Percentiles rank a stretch among this genome's conserved stretches.
Conservation (phyloP, 2,888 invertebrate genomes). For the Melieria crassipennis region DNA sequence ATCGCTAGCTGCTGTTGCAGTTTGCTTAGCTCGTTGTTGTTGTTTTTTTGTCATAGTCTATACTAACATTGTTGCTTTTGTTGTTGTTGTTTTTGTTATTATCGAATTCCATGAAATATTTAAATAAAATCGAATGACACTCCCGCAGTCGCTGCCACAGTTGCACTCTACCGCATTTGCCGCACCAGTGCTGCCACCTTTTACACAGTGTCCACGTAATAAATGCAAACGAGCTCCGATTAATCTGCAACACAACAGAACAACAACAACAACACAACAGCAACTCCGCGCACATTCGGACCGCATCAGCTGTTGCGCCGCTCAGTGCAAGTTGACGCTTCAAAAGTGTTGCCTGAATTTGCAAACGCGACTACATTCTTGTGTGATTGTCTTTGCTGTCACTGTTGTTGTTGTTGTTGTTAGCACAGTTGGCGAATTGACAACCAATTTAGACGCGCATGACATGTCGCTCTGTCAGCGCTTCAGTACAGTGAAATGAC, state of each 20-base stretch:
- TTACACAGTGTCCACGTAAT: background rate
- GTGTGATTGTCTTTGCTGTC: background rate
- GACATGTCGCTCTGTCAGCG: slow-evolving; percentile 8
- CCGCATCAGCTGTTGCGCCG: background rate
- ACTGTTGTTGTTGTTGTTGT: background rate
- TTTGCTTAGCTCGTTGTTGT: slow-evolving; percentile 9
- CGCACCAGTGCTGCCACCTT: no score
- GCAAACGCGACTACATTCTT: background rate
- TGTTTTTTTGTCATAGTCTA: background rate
- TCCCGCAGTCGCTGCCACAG: background rate
- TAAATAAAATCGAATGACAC: background rate
- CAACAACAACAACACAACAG: background rate
- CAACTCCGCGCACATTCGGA: background rate
- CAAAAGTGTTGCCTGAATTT: background rate
- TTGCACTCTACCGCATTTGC: no score
- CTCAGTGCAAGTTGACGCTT: background rate
- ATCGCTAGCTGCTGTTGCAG: slow-evolving; percentile 16
- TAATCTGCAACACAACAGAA: slow-evolving; percentile 10
- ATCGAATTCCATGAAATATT: slow-evolving; percentile 8
- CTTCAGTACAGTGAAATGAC: slow-evolving; percentile 20
- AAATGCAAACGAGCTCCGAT: slow-evolving; percentile 31
- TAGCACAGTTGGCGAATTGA: slow-evolving; percentile 5
- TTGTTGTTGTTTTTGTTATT: background rate
- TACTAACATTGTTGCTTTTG: background rate
- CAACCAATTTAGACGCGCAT: slow-evolving; percentile 26